Percentiles rank a stretch among this genome's conserved stretches.
These are phyloP conservation scores for Glyphotaelius pellucidus DNA, from an alignment of 2,888 invertebrate genomes.

Conservation along the genomic window DNA sequence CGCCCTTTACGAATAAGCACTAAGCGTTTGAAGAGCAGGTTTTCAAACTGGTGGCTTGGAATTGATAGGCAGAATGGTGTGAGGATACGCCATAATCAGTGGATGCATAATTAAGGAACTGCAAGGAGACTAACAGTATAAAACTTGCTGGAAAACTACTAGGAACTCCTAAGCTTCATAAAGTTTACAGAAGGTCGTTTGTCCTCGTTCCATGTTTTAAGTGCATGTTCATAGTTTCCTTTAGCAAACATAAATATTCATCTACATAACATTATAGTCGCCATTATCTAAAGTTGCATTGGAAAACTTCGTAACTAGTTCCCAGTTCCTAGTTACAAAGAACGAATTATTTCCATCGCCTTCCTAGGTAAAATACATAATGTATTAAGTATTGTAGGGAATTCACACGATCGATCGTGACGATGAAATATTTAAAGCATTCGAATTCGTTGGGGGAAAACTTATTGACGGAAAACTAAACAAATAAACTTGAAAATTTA, in stretches of 20 bases:
- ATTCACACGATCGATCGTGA: not conserved
- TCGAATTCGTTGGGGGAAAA: not conserved
- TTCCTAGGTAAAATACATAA: not conserved
- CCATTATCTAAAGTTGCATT: not conserved
- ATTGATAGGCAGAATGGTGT: too few species aligned
- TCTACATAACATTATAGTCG: not conserved
- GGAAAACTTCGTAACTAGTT: not conserved
- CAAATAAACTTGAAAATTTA: too few species aligned
- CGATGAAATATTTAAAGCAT: not conserved
- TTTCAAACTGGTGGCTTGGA: too few species aligned
- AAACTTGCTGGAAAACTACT: too few species aligned
- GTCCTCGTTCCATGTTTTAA: not conserved
- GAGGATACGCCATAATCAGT: too few species aligned
- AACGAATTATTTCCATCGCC: not conserved
- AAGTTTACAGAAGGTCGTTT: not conserved
- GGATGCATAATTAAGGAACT: too few species aligned
- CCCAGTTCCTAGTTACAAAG: not conserved
- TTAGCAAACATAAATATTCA: not conserved
- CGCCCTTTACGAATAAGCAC: too few species aligned
- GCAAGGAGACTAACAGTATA: too few species aligned
- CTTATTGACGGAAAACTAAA: not conserved
- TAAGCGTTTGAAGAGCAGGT: too few species aligned
- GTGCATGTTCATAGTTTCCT: not conserved
- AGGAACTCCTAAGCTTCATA: too few species aligned
- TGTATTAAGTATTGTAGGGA: not conserved